Conservation (phyloP, 2,888 invertebrate genomes). For the Eupithecia subfuscata region DNA sequence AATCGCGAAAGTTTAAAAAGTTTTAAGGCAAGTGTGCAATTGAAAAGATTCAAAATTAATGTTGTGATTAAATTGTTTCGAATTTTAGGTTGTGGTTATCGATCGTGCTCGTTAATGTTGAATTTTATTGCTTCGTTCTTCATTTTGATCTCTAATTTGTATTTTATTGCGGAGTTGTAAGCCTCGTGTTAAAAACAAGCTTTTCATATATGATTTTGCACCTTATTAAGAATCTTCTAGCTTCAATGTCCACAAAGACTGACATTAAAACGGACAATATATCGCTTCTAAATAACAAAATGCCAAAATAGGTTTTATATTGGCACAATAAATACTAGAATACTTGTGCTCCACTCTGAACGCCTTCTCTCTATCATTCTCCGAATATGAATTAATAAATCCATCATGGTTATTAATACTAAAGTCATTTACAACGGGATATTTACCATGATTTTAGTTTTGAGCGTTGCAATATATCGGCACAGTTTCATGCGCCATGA, state of each 20-base stretch:
- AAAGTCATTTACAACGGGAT: no score
- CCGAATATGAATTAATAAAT: neutral
- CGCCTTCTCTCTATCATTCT: neutral
- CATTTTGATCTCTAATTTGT: conserved; percentile 1
- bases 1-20: no score
- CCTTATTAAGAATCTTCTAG: conserved; percentile 17
- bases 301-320: conserved; percentile 20
- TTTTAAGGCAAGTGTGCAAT: conserved; percentile 65
- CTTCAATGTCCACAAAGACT: conserved; percentile 40
- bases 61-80: conserved; percentile 52
- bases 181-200: neutral
- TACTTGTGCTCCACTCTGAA: neutral
- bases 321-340: neutral
- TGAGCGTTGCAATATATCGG: no score
- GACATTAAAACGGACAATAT: conserved; percentile 35
- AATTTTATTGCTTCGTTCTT: neutral
- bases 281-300: conserved; percentile 25
- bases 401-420: no score
- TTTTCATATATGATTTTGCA: conserved; percentile 12
- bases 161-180: neutral
- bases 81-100: conserved; percentile 63
- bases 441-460: no score
- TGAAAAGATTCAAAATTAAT: conserved; percentile 43
- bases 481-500: no score
- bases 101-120: conserved; percentile 16